phyloP scores from a whole-genome alignment of 2,113 vertebrate species.

The Formicarius rufipectus region DNA sequence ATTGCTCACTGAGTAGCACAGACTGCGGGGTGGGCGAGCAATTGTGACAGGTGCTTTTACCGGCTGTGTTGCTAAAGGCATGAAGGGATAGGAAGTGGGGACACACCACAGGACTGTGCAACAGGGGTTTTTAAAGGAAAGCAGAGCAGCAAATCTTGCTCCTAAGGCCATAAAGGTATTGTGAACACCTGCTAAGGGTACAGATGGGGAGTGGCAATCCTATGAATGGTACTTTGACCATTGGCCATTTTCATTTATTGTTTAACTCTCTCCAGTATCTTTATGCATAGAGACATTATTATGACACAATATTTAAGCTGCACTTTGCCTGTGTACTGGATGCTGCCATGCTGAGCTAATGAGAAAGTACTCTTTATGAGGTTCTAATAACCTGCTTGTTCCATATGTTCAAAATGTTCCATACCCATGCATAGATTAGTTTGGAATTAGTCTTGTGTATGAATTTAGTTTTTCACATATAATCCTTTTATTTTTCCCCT shows the following conservation, averaged over 20 bases:
- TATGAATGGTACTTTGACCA: not conserved
- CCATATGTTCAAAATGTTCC: not conserved
- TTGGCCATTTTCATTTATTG: not conserved
- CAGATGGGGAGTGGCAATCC: not conserved
- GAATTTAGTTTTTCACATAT: not conserved
- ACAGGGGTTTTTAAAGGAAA: not conserved
- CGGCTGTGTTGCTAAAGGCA: not conserved
- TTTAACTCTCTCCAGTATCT: not conserved
- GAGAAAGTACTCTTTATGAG: not conserved
- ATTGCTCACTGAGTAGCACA: not conserved
- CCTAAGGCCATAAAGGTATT: not conserved
- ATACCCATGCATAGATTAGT: not conserved
- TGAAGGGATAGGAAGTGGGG: not conserved
- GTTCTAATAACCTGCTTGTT: not conserved
- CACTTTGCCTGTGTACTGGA: not conserved
- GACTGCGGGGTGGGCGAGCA: accelerated
- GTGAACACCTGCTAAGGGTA: not conserved
- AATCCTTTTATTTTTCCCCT: not conserved
- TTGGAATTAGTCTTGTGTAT: not conserved
- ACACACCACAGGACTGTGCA: not conserved
- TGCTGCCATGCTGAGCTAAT: not conserved
- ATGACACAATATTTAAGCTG: not conserved
- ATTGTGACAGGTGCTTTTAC: not conserved
- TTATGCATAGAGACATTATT: not conserved
- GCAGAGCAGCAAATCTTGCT: not conserved